Evolutionary conservation across 2,113 vertebrate genomes (phyloP), one percentile per base, ranked within the genome.

Genomic region (Passerina amoena): DNA sequence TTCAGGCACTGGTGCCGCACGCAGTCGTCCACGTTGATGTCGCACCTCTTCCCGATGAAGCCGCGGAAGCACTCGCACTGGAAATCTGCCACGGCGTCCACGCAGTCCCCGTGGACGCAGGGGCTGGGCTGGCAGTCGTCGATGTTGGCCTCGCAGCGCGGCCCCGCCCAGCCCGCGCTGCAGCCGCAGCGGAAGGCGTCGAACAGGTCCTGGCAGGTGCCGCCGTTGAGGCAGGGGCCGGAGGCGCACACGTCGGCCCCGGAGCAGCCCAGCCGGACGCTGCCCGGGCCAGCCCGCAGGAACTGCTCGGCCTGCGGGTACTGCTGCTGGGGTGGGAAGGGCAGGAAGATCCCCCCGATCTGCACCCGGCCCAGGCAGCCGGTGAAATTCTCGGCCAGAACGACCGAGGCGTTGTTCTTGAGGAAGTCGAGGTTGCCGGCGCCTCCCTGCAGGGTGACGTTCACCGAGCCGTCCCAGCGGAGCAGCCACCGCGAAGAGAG

Each of bases 301-400:
- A 99, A 99, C 75, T 92, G 97, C 33, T 98, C 97, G 3, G 57
- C 69, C 88, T 98, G 98, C 3, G 97, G 97, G 30, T 98, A 85
- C 2, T 78, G n/a, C 10, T 66, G 54, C 8, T 44, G 95, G 30
- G 94, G 96, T 3, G 96, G 33, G 61, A 99, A 97, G 0, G 99
- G 98, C 86, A 99, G 97, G 88, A 98, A 98, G 54, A 99, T 97
- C 2, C 98, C 99, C 5, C 99, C 99, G 3, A 99, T 96, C 35
- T 97, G 97, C 92, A 99, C 98, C 30, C 97, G 98, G 19, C 99
- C 98, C 19, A 99, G 95, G 96, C 99, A 99, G 85, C 99, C 99
- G 0, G 98, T 99, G 98, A 98, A 99, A 38, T 99, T 99, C 60
- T 99, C 98, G 1, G 98, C 99, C 73, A 99, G 28, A 42, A 97